phyloP scores from a whole-genome alignment of 2,888 invertebrate genomes.

The Craniophora ligustri region DNA sequence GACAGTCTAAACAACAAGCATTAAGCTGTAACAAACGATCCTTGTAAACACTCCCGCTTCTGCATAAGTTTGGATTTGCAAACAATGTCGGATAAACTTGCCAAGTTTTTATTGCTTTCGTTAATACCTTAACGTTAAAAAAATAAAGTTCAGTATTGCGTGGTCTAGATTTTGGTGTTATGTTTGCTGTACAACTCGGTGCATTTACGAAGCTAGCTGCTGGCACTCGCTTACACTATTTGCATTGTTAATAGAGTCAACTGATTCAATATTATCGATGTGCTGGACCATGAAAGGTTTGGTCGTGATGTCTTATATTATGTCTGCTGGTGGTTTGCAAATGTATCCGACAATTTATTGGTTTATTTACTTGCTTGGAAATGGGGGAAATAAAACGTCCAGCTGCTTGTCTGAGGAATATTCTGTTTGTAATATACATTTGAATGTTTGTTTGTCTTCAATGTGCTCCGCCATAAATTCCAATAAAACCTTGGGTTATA shows the following conservation, averaged over 20 bases:
- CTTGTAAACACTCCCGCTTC: conserved; percentile 78
- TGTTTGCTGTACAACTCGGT: conserved; percentile 62
- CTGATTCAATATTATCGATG: conserved; percentile 82
- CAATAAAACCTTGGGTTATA: too few relatives aligned
- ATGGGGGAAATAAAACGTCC: conserved; percentile 13
- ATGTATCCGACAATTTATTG: conserved; percentile 16
- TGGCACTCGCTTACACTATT: conserved; percentile 74
- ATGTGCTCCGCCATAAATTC: too few relatives aligned
- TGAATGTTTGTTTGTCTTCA: too few relatives aligned
- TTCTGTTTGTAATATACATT: too few relatives aligned
- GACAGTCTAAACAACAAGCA: conserved; percentile 77
- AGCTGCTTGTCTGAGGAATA: conserved; percentile 8
- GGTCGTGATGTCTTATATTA: conserved; percentile 59
- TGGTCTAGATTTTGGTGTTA: neutral
- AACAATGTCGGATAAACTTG: conserved; percentile 75
- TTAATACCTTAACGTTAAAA: conserved; percentile 6
- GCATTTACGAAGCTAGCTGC: conserved; percentile 78
- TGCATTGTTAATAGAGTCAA: conserved; percentile 83
- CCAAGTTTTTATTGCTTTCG: conserved; percentile 50
- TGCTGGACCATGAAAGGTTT: conserved; percentile 58
- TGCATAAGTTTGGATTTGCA: conserved; percentile 82
- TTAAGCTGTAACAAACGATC: conserved; percentile 81
- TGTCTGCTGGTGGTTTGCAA: conserved; percentile 25
- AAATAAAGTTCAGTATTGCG: conserved; percentile 43
- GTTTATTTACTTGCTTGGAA: conserved; percentile 18